phyloP scores from a whole-genome alignment of 2,888 invertebrate species.

The Cantharis rustica region DNA sequence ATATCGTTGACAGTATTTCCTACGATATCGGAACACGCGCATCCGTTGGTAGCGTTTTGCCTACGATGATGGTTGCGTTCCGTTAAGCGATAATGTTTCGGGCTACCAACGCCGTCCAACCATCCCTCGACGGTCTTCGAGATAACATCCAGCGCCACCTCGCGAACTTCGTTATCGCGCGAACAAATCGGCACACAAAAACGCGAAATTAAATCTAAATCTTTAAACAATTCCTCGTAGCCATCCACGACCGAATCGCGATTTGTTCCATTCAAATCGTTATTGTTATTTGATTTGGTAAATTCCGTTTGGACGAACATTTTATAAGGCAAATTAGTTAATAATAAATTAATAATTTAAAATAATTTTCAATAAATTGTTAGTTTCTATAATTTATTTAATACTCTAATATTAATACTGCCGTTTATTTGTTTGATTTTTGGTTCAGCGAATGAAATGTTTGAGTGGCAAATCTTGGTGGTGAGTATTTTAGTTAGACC shows the following conservation, averaged over 20 bases:
- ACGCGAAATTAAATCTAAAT: conserved; percentile 58
- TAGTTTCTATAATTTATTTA: conserved; percentile 23
- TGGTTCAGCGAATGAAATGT: conserved; percentile 14
- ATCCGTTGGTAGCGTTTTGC: conserved; percentile 52
- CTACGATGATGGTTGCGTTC: conserved; percentile 45
- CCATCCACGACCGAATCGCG: conserved; percentile 35
- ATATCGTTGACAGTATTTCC: conserved; percentile 52
- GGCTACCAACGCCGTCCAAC: conserved; percentile 60
- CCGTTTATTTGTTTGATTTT: conserved; percentile 22
- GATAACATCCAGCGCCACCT: conserved; percentile 59
- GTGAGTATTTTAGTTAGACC: conserved; percentile 12
- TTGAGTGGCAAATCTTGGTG: neutral
- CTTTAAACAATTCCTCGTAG: conserved; percentile 47
- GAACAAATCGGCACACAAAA: conserved; percentile 61
- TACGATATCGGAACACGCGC: conserved; percentile 55
- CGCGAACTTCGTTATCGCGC: conserved; percentile 58
- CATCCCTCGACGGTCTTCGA: conserved; percentile 61
- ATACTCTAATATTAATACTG: conserved; percentile 47
- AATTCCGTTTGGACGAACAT: conserved; percentile 54
- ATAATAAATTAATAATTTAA: conserved; percentile 10
- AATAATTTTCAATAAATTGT: conserved; percentile 3
- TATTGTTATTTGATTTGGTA: conserved; percentile 51
- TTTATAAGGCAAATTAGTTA: conserved; percentile 38
- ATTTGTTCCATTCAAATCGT: conserved; percentile 42
- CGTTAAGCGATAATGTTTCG: conserved; percentile 54